These are phyloP conservation scores for Cheilosia variabilis DNA, from an alignment of 2,888 invertebrate species.

Conservation along the genomic window DNA sequence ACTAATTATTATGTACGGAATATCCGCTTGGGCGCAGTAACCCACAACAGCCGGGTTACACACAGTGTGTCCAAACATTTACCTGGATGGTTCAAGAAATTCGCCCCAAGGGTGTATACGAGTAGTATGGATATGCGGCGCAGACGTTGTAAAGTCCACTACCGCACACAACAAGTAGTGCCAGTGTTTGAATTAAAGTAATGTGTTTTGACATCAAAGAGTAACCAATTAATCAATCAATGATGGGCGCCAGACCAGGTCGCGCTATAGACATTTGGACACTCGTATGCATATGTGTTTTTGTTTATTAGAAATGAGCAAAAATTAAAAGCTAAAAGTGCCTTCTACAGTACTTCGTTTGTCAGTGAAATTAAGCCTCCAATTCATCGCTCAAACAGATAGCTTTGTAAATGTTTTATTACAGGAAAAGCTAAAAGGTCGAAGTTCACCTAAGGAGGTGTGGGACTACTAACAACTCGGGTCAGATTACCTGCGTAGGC, in stretches of 20 bases:
- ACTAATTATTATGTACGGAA: constrained; percentile 36
- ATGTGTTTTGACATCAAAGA: constrained; percentile 57
- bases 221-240: constrained; percentile 69
- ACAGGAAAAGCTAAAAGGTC: constrained; percentile 38
- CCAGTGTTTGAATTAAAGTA: constrained; percentile 29
- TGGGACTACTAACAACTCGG: constrained; percentile 8
- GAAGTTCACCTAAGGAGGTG: constrained; percentile 41
- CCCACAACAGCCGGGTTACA: constrained; percentile 37
- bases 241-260: constrained; percentile 54
- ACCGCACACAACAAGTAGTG: not conserved
- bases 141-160: constrained; percentile 30
- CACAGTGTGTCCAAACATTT: constrained; percentile 49
- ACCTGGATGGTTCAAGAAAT: constrained; percentile 37
- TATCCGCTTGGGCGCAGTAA: constrained; percentile 29
- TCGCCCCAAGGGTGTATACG: constrained; percentile 12
- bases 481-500: constrained; percentile 32
- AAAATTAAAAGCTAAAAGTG: not conserved
- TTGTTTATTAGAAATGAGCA: not conserved
- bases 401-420: constrained; percentile 32
- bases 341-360: too few species aligned
- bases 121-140: constrained; percentile 17
- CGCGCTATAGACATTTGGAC: not conserved
- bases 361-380: too few species aligned
- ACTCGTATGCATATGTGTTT: not conserved
- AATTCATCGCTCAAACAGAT: constrained; percentile 12